Evolutionary conservation across 2,888 invertebrate species (phyloP).

Genomic region (Lycocerus yunnanus): DNA sequence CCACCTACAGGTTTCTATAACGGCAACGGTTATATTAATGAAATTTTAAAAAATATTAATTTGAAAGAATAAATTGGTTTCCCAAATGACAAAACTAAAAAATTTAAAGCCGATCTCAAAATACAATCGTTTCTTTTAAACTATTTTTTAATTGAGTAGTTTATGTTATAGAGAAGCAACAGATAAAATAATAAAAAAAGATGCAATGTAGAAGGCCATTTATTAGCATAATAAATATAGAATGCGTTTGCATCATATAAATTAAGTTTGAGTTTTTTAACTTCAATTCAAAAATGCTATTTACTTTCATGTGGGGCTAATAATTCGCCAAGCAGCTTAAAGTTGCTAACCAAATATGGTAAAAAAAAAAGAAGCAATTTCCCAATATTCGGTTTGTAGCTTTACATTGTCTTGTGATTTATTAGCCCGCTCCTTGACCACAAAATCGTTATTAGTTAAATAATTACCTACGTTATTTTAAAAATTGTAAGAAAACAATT

Average conservation of each 20-base stretch:
- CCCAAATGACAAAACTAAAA: background rate
- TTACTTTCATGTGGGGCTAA: background rate
- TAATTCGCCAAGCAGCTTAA: background rate
- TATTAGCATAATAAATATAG: constrained; percentile 15
- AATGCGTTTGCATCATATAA: constrained; percentile 8
- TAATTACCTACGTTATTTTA: background rate
- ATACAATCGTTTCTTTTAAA: background rate
- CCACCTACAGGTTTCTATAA: constrained; percentile 83
- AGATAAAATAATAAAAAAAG: constrained; percentile 26
- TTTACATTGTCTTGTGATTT: background rate
- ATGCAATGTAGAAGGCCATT: constrained; percentile 29
- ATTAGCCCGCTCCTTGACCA: background rate
- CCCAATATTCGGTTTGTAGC: background rate
- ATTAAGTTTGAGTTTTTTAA: background rate
- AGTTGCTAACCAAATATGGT: background rate
- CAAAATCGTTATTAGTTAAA: background rate
- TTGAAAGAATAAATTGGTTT: constrained; percentile 7
- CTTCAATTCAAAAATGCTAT: background rate
- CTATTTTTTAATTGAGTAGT: background rate
- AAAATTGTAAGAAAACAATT: background rate
- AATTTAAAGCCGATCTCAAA: background rate
- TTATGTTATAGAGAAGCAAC: constrained; percentile 24
- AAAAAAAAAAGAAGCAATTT: background rate
- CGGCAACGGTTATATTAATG: constrained; percentile 33
- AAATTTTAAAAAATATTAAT: constrained; percentile 7